Percentiles rank a stretch among this genome's conserved stretches.
phyloP scores from a whole-genome alignment of 1,140 invertebrate species.

The Lineus longissimus region DNA sequence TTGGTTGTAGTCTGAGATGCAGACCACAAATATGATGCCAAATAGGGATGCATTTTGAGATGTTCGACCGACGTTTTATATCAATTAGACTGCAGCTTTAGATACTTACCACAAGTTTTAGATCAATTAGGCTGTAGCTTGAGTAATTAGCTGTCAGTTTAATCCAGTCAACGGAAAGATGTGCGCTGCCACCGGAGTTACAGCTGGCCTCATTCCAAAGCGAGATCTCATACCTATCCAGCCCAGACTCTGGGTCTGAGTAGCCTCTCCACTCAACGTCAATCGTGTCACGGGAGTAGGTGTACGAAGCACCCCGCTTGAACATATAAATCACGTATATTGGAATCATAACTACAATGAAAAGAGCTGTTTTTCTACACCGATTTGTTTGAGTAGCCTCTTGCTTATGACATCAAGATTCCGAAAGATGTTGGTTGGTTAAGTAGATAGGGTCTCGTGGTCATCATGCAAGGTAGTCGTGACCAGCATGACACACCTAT shows the following conservation, averaged over 20 bases:
- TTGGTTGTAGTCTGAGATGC: too few species aligned
- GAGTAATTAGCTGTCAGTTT: constrained; percentile 17
- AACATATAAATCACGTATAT: too few species aligned
- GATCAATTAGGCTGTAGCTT: constrained; percentile 25
- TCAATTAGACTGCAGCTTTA: constrained; percentile 24
- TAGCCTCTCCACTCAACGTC: constrained; percentile 26
- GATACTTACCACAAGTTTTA: constrained; percentile 20
- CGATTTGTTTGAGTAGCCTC: too few species aligned
- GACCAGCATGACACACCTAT: too few species aligned
- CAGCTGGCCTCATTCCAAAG: constrained; percentile 23
- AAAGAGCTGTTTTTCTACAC: too few species aligned
- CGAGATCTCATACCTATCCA: constrained; percentile 18
- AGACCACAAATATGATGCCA: too few species aligned
- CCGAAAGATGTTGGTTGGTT: too few species aligned
- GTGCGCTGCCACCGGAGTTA: not conserved
- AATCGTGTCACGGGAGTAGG: constrained; percentile 11
- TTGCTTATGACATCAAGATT: too few species aligned
- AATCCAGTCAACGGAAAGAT: constrained; percentile 17
- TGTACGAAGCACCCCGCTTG: constrained; percentile 15
- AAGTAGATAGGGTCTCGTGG: too few species aligned
- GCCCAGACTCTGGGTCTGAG: constrained; percentile 26
- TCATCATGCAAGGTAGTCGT: too few species aligned
- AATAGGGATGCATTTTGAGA: too few species aligned
- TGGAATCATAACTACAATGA: too few species aligned
- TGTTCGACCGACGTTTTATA: constrained; percentile 19